Percentiles rank a stretch among this genome's conserved stretches.
These are phyloP conservation scores for Muricea muricata DNA, from an alignment of 92 coral and sea anemone species.

Conservation along the genomic window DNA sequence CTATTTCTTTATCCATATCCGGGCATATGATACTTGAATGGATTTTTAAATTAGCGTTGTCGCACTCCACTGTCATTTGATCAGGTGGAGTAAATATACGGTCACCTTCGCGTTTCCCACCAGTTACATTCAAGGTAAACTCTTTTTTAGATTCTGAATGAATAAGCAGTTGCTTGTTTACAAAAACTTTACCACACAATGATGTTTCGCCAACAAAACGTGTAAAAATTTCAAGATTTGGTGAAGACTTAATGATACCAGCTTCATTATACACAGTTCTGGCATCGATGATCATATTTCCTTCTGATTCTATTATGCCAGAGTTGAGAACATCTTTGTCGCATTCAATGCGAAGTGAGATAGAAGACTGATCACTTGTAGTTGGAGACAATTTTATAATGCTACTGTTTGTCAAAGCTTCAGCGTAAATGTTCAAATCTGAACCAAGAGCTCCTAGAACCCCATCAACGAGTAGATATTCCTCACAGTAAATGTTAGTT, in stretches of 20 bases:
- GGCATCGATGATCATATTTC: constrained; percentile 47
- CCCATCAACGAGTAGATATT: constrained; percentile 60
- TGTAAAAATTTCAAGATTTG: constrained; percentile 22
- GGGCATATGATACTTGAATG: constrained; percentile 49
- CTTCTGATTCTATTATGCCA: constrained; percentile 63
- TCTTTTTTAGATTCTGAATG: constrained; percentile 51
- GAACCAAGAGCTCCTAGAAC: constrained; percentile 48
- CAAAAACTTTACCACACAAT: constrained; percentile 56
- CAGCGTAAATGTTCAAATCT: constrained; percentile 37
- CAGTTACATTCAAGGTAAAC: constrained; percentile 57
- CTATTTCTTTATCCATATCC: neutral
- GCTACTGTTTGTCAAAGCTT: constrained; percentile 57
- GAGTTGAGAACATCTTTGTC: constrained; percentile 35
- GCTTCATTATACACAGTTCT: constrained; percentile 44
- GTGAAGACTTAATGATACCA: constrained; percentile 60
- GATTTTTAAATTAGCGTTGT: constrained; percentile 49
- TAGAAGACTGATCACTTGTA: constrained; percentile 1
- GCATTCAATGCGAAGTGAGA: constrained; percentile 40
- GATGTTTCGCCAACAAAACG: constrained; percentile 52
- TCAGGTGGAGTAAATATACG: constrained; percentile 57
- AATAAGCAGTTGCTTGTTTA: constrained; percentile 54
- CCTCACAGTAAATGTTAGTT: constrained; percentile 47
- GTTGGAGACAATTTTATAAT: constrained; percentile 42
- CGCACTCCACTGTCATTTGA: constrained; percentile 55
- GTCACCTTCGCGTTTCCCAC: constrained; percentile 56